phyloP scores from a whole-genome alignment of 2,888 invertebrate genomes.

The Belgica antarctica region DNA sequence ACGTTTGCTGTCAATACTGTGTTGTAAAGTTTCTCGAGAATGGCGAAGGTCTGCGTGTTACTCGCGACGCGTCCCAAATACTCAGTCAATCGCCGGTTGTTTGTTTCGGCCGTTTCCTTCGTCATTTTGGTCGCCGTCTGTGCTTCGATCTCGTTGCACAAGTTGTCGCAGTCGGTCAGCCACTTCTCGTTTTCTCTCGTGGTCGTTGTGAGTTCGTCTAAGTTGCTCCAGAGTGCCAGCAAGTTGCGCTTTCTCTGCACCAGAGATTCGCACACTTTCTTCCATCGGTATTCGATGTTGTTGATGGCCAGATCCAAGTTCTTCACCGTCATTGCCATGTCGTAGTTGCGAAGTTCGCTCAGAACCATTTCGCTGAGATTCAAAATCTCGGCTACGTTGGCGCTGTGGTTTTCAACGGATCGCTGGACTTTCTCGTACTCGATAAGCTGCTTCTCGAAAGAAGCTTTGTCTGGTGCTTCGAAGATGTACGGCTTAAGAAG shows the following conservation, averaged over 20 bases:
- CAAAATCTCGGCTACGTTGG: slow-evolving; percentile 72
- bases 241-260: slow-evolving; percentile 70
- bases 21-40: slow-evolving; percentile 39
- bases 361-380: slow-evolving; percentile 76
- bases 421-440: slow-evolving; percentile 73
- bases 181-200: slow-evolving; percentile 62
- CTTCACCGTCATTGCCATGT: slow-evolving; percentile 69
- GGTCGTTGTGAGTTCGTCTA: slow-evolving; percentile 61
- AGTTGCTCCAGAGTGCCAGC: slow-evolving; percentile 60
- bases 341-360: slow-evolving; percentile 70
- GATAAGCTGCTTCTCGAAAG: slow-evolving; percentile 66
- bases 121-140: not conserved
- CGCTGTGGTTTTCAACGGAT: slow-evolving; percentile 73
- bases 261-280: slow-evolving; percentile 69
- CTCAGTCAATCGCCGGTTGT: not conserved
- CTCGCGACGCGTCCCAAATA: not conserved
- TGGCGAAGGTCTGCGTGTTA: slow-evolving; percentile 20
- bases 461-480: slow-evolving; percentile 63
- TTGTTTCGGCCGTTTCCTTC: not conserved
- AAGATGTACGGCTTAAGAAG: slow-evolving; percentile 67
- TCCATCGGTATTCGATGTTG: slow-evolving; percentile 76
- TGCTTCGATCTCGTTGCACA: slow-evolving; percentile 32
- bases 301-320: slow-evolving; percentile 66
- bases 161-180: slow-evolving; percentile 55
- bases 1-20: slow-evolving; percentile 39